Base-by-base conservation (phyloP, 2,888 invertebrate species). In the Norana najaformis region DNA sequence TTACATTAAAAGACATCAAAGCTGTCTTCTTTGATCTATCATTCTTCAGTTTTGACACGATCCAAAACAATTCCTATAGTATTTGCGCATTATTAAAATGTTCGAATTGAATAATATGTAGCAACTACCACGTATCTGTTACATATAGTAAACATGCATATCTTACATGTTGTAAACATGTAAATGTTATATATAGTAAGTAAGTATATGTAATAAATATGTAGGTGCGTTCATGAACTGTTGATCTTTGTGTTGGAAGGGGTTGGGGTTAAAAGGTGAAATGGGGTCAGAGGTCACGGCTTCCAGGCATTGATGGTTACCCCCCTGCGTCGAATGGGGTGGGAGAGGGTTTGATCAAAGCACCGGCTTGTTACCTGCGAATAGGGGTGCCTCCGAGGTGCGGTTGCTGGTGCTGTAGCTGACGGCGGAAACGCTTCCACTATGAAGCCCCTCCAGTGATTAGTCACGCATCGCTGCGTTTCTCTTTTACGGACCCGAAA, bases 181-280 rank as follows among this genome's bases (percentile, higher is more conserved):
- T n/a, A n/a, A n/a, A n/a, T n/a, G n/a, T n/a, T 38, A 88, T 88
- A 88, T 38, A 69, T 89, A 20, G 82, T 83, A 89, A 0, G 3
- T 11, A 13, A 47, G 14, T 11, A 69, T n/a, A 69, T 69, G 53
- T 53, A 0, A 3, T 30, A 30, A 30, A 69, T 69, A n/a, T 1
- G 8, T 69, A n/a, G 8, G 30, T 69, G n/a, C 6, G 11, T 69
- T 69, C n/a, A 8, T 30, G 30, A 38, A 0, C 39, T 2, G 83
- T 36, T 18, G 85, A 36, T 36, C 85, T 85, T 1, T 16, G 85
- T 36, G 35, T 1, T 8, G 8, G 47, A 47, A 18, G 41, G 41
- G 18, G 41, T 5, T 20, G 47, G 47, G 39, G 6, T 47, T 20
- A 23, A 23, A 23, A 20, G 47, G 23, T 47, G 47, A 23, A 41